These are phyloP conservation scores for Luidia sarsii DNA, from an alignment of 53 echinoderm and acorn worm species.

Conservation along the genomic window DNA sequence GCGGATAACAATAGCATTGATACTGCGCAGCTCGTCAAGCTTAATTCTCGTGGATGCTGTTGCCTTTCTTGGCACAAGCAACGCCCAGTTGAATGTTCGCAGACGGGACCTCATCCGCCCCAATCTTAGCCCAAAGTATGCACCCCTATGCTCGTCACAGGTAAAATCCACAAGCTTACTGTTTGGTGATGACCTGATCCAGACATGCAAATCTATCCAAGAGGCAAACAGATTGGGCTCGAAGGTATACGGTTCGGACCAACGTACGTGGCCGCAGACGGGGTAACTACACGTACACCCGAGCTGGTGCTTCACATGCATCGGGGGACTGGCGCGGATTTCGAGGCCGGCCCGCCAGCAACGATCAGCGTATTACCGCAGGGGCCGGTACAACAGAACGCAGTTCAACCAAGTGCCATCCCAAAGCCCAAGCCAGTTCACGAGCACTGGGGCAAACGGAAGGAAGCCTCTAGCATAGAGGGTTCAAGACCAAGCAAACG, in stretches of 20 bases:
- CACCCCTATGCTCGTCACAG: constrained; percentile 14
- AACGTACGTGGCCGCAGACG: no score
- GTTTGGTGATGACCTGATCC: constrained; percentile 6
- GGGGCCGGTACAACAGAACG: no score
- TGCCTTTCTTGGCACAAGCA: background rate
- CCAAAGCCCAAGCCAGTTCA: no score
- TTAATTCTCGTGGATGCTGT: constrained; percentile 1
- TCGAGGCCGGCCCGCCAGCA: no score
- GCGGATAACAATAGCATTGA: background rate
- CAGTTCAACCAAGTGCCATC: no score
- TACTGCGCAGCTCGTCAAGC: background rate
- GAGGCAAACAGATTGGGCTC: constrained; percentile 1
- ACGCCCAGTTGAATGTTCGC: background rate
- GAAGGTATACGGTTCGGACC: no score
- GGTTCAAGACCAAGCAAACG: no score
- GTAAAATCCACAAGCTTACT: background rate
- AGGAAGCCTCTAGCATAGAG: constrained; percentile 9
- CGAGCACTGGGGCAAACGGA: no score
- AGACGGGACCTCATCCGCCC: constrained; percentile 6
- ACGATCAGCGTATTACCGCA: no score
- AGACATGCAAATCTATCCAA: constrained; percentile 11
- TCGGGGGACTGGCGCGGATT: no score
- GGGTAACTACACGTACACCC: no score
- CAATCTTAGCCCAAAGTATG: background rate
- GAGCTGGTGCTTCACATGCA: no score